Conservation (phyloP, 2,113 vertebrate species). For the Bujurquina vittata region DNA sequence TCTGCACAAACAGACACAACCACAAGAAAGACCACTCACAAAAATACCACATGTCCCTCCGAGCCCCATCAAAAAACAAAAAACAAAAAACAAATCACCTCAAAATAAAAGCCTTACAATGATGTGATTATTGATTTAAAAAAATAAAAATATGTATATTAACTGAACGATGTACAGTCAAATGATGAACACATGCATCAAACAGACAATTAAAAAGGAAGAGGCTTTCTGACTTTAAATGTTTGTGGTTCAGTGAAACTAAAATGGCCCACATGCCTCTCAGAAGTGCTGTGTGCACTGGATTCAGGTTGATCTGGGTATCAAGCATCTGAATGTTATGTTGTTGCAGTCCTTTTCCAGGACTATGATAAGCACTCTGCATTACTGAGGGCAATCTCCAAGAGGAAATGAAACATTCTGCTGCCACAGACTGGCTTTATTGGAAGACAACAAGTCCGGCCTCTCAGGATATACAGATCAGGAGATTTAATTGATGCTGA, state of each 20-base stretch:
- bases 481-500: conserved; percentile 77
- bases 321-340: conserved; percentile 66
- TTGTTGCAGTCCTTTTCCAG: conserved; percentile 63
- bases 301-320: conserved; percentile 73
- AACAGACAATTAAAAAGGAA: conserved; percentile 10
- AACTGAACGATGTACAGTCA: neutral
- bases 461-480: conserved; percentile 74
- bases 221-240: conserved; percentile 10
- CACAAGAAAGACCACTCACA: neutral
- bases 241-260: conserved; percentile 20
- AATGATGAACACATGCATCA: neutral
- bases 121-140: neutral
- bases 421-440: conserved; percentile 73
- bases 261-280: conserved; percentile 42
- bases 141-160: neutral
- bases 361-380: conserved; percentile 72
- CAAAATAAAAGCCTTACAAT: neutral
- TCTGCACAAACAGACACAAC: conserved; percentile 67
- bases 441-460: conserved; percentile 75
- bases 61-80: neutral
- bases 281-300: conserved; percentile 38
- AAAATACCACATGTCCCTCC: conserved; percentile 14
- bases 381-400: conserved; percentile 76
- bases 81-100: conserved; percentile 1
- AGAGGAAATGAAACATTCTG: conserved; percentile 80